phyloP scores from a whole-genome alignment of 2,888 invertebrate genomes.

The Hydrotaea diabolus region DNA sequence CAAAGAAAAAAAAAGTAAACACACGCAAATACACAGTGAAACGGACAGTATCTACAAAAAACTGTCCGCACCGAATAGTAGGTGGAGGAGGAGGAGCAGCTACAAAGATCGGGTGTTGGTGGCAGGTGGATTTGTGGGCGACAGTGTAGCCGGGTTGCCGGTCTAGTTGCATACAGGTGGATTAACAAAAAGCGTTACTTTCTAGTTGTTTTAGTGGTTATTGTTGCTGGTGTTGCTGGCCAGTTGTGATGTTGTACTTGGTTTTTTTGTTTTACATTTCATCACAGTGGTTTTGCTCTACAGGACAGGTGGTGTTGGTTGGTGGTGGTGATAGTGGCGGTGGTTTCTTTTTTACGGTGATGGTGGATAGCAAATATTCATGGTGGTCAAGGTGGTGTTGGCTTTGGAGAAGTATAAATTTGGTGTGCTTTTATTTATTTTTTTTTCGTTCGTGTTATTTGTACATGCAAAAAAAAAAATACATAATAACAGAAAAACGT shows the following conservation, averaged over 20 bases:
- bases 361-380: constrained; percentile 13
- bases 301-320: constrained; percentile 29
- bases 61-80: too few relatives aligned
- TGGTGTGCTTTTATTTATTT: too few relatives aligned
- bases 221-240: constrained; percentile 12
- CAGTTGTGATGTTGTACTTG: constrained; percentile 2
- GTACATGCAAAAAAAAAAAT: constrained; percentile 2
- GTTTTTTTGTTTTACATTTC: background rate
- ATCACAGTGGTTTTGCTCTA: constrained; percentile 28
- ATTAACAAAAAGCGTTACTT: constrained; percentile 31
- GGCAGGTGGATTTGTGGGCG: constrained; percentile 9
- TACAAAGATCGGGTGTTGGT: constrained; percentile 1
- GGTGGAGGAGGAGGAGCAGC: background rate
- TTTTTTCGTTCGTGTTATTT: too few relatives aligned
- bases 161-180: constrained; percentile 29
- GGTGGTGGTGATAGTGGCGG: background rate
- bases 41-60: constrained; percentile 18
- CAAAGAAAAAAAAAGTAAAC: background rate
- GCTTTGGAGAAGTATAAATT: background rate
- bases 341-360: background rate
- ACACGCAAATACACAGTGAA: background rate
- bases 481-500: background rate
- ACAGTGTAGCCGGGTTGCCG: constrained; percentile 4
- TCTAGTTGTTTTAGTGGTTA: background rate
- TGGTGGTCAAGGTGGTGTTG: background rate